A percentile compares a stretch with the other conserved stretches of the same genome.
Evolutionary conservation across 2,888 invertebrate genomes (phyloP).

Genomic region (Parasteatoda lunata): DNA sequence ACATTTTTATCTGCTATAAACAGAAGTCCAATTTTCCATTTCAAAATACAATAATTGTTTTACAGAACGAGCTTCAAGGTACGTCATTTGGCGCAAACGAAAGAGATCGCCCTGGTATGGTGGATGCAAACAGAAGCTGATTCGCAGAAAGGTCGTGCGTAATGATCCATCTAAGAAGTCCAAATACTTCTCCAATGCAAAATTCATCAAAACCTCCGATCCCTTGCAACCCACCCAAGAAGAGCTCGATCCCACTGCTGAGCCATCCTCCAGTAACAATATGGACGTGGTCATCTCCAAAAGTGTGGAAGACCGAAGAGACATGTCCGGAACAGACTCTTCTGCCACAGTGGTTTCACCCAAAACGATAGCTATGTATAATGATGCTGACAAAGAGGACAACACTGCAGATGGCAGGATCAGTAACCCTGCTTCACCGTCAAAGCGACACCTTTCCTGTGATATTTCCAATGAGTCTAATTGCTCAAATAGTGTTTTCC

Average conservation of each 20-base stretch:
- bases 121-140: constrained; percentile 43
- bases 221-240: constrained; percentile 59
- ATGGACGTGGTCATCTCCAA: constrained; percentile 38
- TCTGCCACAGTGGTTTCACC: constrained; percentile 52
- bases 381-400: constrained; percentile 39
- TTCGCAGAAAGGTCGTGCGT: constrained; percentile 48
- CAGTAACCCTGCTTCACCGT: constrained; percentile 49
- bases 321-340: constrained; percentile 52
- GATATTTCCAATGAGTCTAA: constrained; percentile 57
- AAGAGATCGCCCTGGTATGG: constrained; percentile 59
- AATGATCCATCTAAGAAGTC: constrained; percentile 27
- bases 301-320: constrained; percentile 45
- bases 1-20: too few species aligned
- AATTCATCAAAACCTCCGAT: constrained; percentile 60
- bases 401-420: not conserved
- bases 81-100: constrained; percentile 57
- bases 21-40: too few species aligned
- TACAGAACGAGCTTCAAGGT: constrained; percentile 45
- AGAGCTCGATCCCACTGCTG: constrained; percentile 34
- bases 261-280: constrained; percentile 18
- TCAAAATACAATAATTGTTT: not conserved
- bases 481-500: constrained; percentile 46
- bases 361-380: constrained; percentile 14
- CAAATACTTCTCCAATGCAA: constrained; percentile 42
- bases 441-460: constrained; percentile 53